Percentiles rank a stretch among this genome's conserved stretches.
Conservation (phyloP, 2,888 invertebrate genomes). For the Steinernema scapterisci region DNA sequence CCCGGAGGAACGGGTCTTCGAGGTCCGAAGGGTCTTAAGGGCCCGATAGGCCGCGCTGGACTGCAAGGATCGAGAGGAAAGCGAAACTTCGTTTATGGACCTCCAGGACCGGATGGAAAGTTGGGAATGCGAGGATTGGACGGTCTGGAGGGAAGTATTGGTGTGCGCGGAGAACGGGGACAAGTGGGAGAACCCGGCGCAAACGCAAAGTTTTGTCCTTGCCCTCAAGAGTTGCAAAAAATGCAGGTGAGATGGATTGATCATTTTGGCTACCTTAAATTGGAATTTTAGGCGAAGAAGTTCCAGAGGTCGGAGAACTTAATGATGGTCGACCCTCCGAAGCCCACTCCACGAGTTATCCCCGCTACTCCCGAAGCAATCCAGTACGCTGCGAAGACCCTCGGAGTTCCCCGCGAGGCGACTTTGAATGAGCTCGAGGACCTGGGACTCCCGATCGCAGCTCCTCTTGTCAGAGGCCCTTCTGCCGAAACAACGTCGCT, state of each 20-base stretch:
- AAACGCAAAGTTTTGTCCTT: constrained; percentile 63
- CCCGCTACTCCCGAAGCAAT: background rate
- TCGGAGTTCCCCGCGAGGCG: constrained; percentile 10
- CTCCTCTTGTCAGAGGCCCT: background rate
- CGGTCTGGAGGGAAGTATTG: constrained; percentile 63
- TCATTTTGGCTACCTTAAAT: background rate
- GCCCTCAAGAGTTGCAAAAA: constrained; percentile 55
- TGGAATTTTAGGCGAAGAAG: too few species aligned
- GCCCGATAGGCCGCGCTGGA: constrained; percentile 42
- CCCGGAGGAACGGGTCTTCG: constrained; percentile 37
- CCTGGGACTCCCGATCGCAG: background rate
- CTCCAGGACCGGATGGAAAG: constrained; percentile 55
- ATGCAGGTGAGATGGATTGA: background rate
- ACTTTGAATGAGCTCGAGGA: constrained; percentile 10
- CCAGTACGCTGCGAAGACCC: constrained; percentile 18
- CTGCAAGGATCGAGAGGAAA: constrained; percentile 51
- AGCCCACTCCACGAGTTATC: background rate
- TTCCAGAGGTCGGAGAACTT: background rate
- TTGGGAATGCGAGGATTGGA: constrained; percentile 59
- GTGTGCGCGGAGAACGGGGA: constrained; percentile 54
- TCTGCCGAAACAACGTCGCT: background rate
- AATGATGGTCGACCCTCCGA: too few species aligned
- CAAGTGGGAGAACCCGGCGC: constrained; percentile 59
- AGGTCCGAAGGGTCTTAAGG: constrained; percentile 35
- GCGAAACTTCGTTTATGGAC: constrained; percentile 63